Base-by-base conservation (phyloP, 2,113 vertebrate species). In the Elephantulus edwardii region DNA sequence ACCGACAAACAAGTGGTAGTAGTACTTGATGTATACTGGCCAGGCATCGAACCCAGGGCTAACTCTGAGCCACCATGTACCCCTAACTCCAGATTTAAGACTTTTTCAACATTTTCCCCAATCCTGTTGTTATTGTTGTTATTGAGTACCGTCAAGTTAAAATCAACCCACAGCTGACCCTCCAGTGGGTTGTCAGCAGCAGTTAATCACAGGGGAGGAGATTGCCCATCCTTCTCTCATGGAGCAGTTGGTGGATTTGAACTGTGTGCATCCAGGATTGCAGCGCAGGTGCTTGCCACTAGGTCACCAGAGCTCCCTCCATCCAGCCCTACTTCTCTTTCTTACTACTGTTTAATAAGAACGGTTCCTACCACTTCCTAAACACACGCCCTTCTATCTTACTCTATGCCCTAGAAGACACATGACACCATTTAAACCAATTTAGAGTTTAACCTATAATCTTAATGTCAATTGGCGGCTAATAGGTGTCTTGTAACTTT, bases 351-450 rank as follows among this genome's bases (percentile, higher is more conserved):
- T 60, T n/a, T 70, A 56, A 38, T 24, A 56, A 35, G 20, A 44
- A 35, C 35, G 35, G 54, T 64, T 81, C 68, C 35, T 46, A 76
- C 38, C 70, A 79, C 74, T 87, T 92, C 62, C 58, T 64, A 79
- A 74, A 85, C 42, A 82, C n/a, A 54, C 19, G 48, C 9, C 60
- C 48, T 44, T n/a, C n/a, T 30, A 70, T 48, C 77, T 77, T 64
- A 33, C 72, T 96, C 81, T 93, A 44, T 26, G 40, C 46, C 85
- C 42, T 62, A 54, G 70, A 62, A 79, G 71, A 95, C 87, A 96
- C 60, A 88, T 78, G 91, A 95, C 56, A 95, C 79, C 16, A 0
- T 92, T 95, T 91, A 94, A 94, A 80, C 68, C 80, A 86, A 81
- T 86, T 85, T 71, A 76, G 82, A 87, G 22, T 91, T 89, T 82